Evolutionary conservation across 2,113 vertebrate species (phyloP).

Genomic region (Ciconia boyciana): DNA sequence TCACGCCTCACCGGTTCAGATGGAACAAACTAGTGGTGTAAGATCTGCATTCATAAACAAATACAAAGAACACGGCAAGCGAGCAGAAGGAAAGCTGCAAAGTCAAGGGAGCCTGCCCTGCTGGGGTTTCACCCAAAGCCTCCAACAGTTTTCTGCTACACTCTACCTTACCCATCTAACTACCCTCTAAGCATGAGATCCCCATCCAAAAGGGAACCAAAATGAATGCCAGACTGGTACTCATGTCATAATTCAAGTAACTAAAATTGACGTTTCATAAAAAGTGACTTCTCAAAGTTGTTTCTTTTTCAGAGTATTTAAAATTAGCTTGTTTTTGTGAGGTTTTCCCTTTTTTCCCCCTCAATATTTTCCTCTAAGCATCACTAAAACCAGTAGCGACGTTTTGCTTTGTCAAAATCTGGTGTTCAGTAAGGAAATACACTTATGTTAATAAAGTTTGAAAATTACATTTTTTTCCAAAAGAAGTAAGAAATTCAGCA

Average conservation of each 20-base stretch:
- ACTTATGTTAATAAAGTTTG: not conserved
- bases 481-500: not conserved
- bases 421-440: not conserved
- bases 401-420: not conserved
- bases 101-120: not conserved
- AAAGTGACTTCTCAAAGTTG: not conserved
- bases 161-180: not conserved
- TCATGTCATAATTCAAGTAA: not conserved
- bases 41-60: not conserved
- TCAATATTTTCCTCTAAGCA: not conserved
- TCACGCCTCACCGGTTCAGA: not conserved
- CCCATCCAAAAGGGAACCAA: not conserved
- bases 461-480: not conserved
- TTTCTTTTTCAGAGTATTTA: not conserved
- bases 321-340: not conserved
- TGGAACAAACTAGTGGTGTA: not conserved
- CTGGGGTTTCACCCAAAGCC: not conserved
- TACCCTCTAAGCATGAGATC: not conserved
- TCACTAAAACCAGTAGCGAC: not conserved
- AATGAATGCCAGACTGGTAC: not conserved
- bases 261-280: not conserved
- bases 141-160: not conserved
- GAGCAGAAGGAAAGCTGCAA: not conserved
- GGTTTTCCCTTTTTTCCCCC: not conserved
- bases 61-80: rapidly evolving